Percentiles rank a stretch among this genome's conserved stretches.
Evolutionary conservation across 2,888 invertebrate species (phyloP).

Genomic region (Elmis aenea): DNA sequence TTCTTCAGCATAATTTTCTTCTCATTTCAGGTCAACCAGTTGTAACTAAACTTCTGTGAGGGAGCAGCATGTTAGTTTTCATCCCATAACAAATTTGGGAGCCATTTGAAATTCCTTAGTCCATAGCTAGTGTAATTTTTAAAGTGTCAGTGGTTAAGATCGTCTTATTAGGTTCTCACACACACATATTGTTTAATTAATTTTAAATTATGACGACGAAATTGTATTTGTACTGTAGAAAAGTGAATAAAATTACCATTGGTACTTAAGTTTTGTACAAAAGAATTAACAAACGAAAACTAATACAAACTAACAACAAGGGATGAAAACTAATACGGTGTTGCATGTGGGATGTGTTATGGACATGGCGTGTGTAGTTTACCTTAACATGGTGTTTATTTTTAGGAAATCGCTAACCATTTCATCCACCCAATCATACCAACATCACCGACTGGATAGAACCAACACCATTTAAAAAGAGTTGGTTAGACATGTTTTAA

Average conservation of each 20-base stretch:
- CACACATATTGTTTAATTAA: background rate
- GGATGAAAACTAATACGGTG: constrained; percentile 28
- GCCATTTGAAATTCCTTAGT: no score
- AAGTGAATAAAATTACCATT: background rate
- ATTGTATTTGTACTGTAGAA: background rate
- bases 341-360: constrained; percentile 23
- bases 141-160: background rate
- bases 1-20: no score
- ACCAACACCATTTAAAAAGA: constrained; percentile 18
- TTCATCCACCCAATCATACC: constrained; percentile 27
- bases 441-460: constrained; percentile 36
- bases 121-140: no score
- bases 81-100: no score
- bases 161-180: no score
- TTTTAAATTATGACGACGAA: no score
- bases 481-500: constrained; percentile 20
- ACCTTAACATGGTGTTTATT: constrained; percentile 32
- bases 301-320: constrained; percentile 6
- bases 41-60: constrained; percentile 29
- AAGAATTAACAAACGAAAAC: constrained; percentile 8
- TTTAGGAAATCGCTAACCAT: constrained; percentile 45
- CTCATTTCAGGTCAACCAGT: constrained; percentile 30
- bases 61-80: constrained; percentile 27
- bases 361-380: constrained; percentile 11
- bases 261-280: background rate